Evolutionary conservation across 1,140 invertebrate species (phyloP).

Genomic region (Propsilocerus akamusi): DNA sequence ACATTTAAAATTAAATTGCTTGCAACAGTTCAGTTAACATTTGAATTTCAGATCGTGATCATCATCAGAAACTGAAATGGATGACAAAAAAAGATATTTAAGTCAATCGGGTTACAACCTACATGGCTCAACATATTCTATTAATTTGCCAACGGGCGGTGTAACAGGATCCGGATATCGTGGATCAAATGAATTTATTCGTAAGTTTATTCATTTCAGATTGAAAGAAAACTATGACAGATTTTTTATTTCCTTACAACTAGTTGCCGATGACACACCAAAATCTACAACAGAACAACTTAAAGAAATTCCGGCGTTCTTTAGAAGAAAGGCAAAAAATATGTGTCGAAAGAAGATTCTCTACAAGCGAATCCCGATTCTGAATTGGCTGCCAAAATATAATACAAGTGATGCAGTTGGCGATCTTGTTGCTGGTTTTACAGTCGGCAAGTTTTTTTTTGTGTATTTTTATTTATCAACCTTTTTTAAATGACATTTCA

Average conservation of each 20-base stretch:
- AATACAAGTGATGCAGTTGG: constrained; percentile 34
- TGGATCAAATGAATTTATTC: constrained; percentile 1
- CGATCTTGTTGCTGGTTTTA: constrained; percentile 70
- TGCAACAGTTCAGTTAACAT: background rate
- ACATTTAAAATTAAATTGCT: background rate
- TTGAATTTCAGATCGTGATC: background rate
- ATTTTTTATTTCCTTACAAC: background rate
- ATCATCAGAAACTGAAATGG: background rate
- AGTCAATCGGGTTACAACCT: background rate
- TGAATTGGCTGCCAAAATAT: constrained; percentile 58
- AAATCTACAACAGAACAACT: background rate
- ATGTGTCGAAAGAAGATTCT: constrained; percentile 37
- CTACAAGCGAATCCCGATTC: constrained; percentile 47
- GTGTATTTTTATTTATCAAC: background rate
- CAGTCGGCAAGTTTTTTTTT: constrained; percentile 34
- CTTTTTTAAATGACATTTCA: background rate
- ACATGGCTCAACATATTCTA: background rate
- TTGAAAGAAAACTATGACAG: background rate
- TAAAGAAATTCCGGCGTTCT: background rate
- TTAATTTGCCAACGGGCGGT: background rate
- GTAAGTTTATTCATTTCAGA: background rate
- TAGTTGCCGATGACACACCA: background rate
- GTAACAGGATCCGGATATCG: background rate
- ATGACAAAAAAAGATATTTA: background rate
- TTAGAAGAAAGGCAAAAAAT: background rate